Evolutionary conservation across 1,140 invertebrate genomes (phyloP).

Genomic region (Semibalanus balanoides): DNA sequence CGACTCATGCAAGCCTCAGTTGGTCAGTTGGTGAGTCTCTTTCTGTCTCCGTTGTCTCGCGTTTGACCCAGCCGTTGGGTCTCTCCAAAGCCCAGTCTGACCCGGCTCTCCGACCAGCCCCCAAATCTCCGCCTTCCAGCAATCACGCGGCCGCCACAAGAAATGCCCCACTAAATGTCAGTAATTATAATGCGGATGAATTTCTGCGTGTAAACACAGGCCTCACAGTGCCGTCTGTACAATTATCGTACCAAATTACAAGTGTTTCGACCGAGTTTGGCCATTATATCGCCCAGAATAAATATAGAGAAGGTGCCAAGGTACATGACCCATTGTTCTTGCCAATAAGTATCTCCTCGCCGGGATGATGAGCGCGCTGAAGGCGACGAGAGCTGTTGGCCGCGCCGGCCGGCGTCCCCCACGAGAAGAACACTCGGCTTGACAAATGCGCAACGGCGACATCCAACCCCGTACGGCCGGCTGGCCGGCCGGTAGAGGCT

Average conservation of each 20-base stretch:
- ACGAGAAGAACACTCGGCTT: not conserved
- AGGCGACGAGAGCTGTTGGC: not conserved
- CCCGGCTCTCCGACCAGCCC: too few species aligned
- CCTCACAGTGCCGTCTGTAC: not conserved
- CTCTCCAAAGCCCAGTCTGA: too few species aligned
- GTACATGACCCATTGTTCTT: not conserved
- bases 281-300: not conserved
- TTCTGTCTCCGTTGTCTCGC: too few species aligned
- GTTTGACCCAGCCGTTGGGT: too few species aligned
- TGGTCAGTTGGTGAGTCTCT: too few species aligned
- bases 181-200: conserved; percentile 1
- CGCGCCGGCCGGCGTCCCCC: too few species aligned
- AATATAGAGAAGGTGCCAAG: conserved; percentile 2
- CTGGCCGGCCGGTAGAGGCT: not conserved
- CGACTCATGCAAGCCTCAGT: too few species aligned
- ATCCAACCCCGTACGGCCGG: not conserved
- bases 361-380: not conserved
- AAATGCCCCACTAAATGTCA: not conserved
- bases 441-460: not conserved
- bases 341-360: not conserved
- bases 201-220: not conserved
- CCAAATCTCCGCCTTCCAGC: too few species aligned
- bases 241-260: not conserved
- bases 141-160: not conserved
- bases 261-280: not conserved